Evolutionary conservation across 2,797 vertebrate species (phyloP).

Genomic region (Coranthus polyacanthus): DNA sequence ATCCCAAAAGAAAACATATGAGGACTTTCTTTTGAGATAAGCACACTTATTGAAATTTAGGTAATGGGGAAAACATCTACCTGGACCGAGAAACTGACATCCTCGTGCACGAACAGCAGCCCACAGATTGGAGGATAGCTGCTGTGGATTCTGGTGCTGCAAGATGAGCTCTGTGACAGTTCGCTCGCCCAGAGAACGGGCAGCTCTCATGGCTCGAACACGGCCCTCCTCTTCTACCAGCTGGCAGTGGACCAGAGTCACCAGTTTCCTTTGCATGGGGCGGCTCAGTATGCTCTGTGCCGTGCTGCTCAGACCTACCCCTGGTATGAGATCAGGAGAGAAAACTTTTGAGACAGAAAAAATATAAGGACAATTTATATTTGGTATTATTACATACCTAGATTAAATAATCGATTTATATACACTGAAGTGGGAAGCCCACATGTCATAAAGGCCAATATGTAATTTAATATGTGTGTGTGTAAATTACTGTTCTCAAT

Average conservation of each 20-base stretch:
- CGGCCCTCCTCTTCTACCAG: constrained; percentile 98
- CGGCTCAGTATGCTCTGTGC: constrained; percentile 97
- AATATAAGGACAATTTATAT: not conserved
- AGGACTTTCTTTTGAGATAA: too few relatives aligned
- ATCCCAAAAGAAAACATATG: not conserved
- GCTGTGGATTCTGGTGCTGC: constrained; percentile 98
- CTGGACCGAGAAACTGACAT: constrained; percentile 98
- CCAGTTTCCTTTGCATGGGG: constrained; percentile 98
- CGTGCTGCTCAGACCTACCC: constrained; percentile 95
- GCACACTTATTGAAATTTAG: not conserved
- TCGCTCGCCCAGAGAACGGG: constrained; percentile 95
- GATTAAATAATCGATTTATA: not conserved
- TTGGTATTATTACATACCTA: not conserved
- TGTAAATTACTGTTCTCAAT: too few relatives aligned
- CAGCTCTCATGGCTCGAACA: constrained; percentile 97
- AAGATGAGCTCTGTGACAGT: constrained; percentile 99
- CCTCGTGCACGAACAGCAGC: constrained; percentile 97
- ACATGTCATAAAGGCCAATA: too few relatives aligned
- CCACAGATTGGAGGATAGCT: constrained; percentile 99
- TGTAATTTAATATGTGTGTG: too few relatives aligned
- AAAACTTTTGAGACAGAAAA: not conserved
- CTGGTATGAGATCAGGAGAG: constrained; percentile 71
- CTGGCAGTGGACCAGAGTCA: constrained; percentile 97
- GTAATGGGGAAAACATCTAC: constrained; percentile 73
- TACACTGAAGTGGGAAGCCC: too few relatives aligned